phyloP scores from a whole-genome alignment of 2,113 vertebrate genomes.

The Atlantisia rogersi region DNA sequence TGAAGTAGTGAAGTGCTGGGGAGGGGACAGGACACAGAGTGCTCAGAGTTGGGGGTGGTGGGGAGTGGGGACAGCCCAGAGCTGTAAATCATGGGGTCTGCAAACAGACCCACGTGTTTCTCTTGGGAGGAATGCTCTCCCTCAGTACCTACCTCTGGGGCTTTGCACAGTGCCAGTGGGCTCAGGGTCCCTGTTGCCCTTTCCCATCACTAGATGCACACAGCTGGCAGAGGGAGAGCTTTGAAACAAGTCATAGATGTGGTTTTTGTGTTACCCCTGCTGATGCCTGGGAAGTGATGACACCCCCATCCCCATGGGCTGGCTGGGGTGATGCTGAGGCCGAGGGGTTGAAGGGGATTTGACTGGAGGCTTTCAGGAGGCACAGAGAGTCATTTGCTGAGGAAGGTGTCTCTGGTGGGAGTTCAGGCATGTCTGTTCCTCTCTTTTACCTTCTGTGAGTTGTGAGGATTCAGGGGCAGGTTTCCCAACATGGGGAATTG shows the following conservation, averaged over 20 bases:
- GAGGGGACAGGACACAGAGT: not conserved
- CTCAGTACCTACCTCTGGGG: not conserved
- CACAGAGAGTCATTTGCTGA: not conserved
- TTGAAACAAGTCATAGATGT: not conserved
- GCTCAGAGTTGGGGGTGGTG: not conserved
- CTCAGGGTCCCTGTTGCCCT: not conserved
- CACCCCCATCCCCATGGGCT: accelerated
- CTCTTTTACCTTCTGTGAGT: not conserved
- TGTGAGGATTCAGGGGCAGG: accelerated
- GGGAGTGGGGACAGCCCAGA: not conserved
- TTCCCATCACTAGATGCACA: accelerated
- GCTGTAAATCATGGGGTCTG: not conserved
- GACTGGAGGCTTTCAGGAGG: not conserved
- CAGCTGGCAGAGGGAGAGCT: not conserved
- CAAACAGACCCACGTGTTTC: accelerated
- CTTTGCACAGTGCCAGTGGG: not conserved
- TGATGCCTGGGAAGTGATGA: not conserved
- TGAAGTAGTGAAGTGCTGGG: not conserved
- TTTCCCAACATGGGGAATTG: not conserved
- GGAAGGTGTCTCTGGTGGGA: not conserved
- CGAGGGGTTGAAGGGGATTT: not conserved
- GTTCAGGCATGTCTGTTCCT: no score
- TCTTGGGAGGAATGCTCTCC: accelerated
- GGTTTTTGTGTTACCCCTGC: not conserved
- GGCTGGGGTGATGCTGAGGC: not conserved